Evolutionary conservation across 2,888 invertebrate species (phyloP).

Genomic region (Cataglyphis altisquamis): DNA sequence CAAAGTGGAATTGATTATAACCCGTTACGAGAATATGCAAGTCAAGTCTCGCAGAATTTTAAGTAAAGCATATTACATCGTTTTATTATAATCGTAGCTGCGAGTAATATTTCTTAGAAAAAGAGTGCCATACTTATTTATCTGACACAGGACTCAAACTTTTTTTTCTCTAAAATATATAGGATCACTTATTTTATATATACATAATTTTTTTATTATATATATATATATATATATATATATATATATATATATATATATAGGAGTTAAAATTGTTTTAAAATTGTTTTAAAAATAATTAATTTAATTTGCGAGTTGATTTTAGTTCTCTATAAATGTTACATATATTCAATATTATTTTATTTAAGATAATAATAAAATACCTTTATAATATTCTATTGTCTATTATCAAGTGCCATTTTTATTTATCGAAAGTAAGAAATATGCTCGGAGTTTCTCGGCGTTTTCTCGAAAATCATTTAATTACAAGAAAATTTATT

Average conservation of each 20-base stretch:
- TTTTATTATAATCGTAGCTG: not conserved
- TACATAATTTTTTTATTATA: too few species aligned
- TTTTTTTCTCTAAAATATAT: not conserved
- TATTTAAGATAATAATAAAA: not conserved
- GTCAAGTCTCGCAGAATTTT: conserved; percentile 13
- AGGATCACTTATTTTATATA: not conserved
- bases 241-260: not conserved
- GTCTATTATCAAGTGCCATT: not conserved
- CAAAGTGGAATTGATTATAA: conserved; percentile 4
- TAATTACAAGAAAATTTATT: not conserved
- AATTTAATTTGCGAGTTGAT: not conserved
- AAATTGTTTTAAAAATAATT: not conserved
- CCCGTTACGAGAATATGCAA: not conserved
- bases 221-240: too few species aligned
- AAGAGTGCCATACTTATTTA: not conserved
- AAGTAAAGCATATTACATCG: not conserved
- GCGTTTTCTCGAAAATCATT: not conserved
- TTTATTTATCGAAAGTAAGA: not conserved
- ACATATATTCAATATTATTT: not conserved
- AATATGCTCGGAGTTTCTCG: not conserved
- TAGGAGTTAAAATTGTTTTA: not conserved
- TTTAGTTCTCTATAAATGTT: not conserved
- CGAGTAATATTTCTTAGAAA: not conserved
- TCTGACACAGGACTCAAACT: not conserved
- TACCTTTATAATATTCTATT: not conserved